Evolutionary conservation across 2,888 invertebrate species (phyloP).

Genomic region (Ligdia adustata): DNA sequence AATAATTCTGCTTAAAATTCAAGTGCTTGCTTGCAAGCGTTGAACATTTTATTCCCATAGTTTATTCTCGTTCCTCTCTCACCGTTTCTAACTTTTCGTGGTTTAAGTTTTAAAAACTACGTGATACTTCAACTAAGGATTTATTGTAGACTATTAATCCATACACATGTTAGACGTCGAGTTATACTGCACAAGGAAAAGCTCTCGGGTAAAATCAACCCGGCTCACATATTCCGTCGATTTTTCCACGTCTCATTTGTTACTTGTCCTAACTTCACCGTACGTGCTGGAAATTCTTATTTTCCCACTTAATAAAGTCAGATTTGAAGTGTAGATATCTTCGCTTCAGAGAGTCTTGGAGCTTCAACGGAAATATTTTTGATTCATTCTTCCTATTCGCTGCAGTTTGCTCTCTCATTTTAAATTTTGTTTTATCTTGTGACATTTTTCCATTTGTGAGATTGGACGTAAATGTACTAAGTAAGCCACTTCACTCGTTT

Average conservation of each 20-base stretch:
- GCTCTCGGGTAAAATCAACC: constrained; percentile 67
- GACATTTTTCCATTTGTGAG: constrained; percentile 13
- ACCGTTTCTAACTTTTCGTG: background rate
- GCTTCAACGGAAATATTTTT: constrained; percentile 27
- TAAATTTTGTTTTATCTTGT: constrained; percentile 23
- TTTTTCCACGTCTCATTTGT: constrained; percentile 77
- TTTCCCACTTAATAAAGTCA: constrained; percentile 52
- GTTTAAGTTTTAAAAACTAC: constrained; percentile 22
- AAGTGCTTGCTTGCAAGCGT: background rate
- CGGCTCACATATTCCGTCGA: constrained; percentile 70
- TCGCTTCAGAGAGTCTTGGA: constrained; percentile 27
- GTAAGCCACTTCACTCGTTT: too few species aligned
- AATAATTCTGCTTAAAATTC: background rate
- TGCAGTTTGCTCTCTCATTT: constrained; percentile 23
- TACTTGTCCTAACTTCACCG: constrained; percentile 64
- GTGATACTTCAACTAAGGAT: constrained; percentile 46
- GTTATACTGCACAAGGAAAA: constrained; percentile 44
- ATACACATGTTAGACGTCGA: constrained; percentile 51
- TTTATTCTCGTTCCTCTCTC: background rate
- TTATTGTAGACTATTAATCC: constrained; percentile 62
- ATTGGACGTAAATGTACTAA: constrained; percentile 1
- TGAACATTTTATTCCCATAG: background rate
- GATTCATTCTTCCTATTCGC: constrained; percentile 30
- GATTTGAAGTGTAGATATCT: constrained; percentile 49
- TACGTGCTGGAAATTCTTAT: constrained; percentile 65